Evolutionary conservation across 2,888 invertebrate species (phyloP).

Genomic region (Phania funesta): DNA sequence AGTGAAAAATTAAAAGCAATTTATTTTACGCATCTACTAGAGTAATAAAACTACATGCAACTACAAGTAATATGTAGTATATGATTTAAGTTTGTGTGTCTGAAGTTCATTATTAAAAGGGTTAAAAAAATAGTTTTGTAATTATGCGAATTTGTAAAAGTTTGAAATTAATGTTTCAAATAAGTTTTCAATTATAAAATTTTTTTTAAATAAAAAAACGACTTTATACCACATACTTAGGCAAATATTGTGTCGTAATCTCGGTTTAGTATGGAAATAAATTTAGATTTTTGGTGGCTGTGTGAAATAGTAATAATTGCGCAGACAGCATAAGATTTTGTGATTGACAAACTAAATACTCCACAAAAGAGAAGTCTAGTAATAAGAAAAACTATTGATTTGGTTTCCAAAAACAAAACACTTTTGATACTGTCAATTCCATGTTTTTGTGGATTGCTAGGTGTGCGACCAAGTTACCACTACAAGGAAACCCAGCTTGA

Average conservation of each 20-base stretch:
- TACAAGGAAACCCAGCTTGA: too few species aligned
- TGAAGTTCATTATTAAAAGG: constrained; percentile 39
- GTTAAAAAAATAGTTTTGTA: constrained; percentile 71
- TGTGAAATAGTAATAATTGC: constrained; percentile 9
- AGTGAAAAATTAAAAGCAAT: constrained; percentile 79
- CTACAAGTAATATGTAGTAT: constrained; percentile 57
- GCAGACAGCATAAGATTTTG: not conserved
- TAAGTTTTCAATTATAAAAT: constrained; percentile 59
- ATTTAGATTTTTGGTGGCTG: not conserved
- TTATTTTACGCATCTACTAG: constrained; percentile 73
- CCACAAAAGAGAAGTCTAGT: too few species aligned
- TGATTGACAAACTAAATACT: not conserved
- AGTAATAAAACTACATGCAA: too few species aligned
- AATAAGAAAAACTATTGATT: too few species aligned
- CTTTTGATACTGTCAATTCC: too few species aligned
- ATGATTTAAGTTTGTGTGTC: constrained; percentile 14
- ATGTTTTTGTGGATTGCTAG: too few species aligned
- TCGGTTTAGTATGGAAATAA: constrained; percentile 23
- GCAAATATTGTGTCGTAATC: constrained; percentile 41
- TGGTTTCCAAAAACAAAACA: too few species aligned
- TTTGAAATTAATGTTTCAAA: constrained; percentile 63
- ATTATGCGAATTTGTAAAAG: constrained; percentile 67
- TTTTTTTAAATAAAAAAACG: not conserved
- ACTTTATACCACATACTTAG: constrained; percentile 1
- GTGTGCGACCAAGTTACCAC: too few species aligned